Base-by-base conservation (phyloP, 1,140 invertebrate species). In the Pinna nobilis region DNA sequence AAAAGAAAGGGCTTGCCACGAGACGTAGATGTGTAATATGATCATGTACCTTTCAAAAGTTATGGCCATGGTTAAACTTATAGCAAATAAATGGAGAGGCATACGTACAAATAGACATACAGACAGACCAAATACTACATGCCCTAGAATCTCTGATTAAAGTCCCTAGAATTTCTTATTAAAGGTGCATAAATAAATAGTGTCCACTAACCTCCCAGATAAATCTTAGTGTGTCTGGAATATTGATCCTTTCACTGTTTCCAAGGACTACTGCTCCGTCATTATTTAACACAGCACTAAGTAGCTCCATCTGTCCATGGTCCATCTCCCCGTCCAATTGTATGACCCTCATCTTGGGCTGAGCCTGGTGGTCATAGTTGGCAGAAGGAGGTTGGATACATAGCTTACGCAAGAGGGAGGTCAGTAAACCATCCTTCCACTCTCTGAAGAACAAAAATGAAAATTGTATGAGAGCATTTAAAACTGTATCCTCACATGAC, bases 271-370 rank as follows among this genome's bases (percentile, higher is more conserved):
- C 78, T 11, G 80, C 76, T 32, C 86, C 86, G 72, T 80, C 79
- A 68, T 87, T 80, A 57, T 81, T 81, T 11, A 88, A 74, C 13
- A 88, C 70, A 13, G 78, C 79, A 49, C 83, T 73, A 23, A 88
- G 57, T 37, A 88, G 44, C 61, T 88, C 86, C 82, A 88, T 81
- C 79, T 88, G 85, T 51, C 71, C 76, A 7, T 76, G 69, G 53
- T 88, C 87, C 50, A 88, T 85, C 77, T 87, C 82, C 59, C 87
- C 86, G 76, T 88, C 87, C 32, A 88, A 72, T 68, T 86, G 84
- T 73, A 88, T 79, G 32, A 88, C 82, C 66, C 87, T 86, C 81
- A 88, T 84, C 1, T 71, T 59, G 9, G 81, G 73, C 67, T 82
- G 84, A 11, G 60, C 61, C n/a, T 77, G 70, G 13, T 76, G n/a